Evolutionary conservation across 2,113 vertebrate species (phyloP).

Genomic region (Turdus rufiventris): DNA sequence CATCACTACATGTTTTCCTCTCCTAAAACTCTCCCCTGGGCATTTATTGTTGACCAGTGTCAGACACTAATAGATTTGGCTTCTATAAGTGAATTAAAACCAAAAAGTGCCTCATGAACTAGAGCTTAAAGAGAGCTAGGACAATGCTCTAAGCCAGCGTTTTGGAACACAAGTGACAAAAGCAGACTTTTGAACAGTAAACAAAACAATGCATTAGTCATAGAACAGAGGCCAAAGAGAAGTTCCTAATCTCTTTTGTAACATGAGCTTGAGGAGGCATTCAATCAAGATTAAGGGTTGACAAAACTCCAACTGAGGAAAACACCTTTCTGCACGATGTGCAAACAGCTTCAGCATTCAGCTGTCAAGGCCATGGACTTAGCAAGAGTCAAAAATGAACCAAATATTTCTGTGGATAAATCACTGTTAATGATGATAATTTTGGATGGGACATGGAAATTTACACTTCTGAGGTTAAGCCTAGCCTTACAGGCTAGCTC

Average conservation of each 20-base stretch:
- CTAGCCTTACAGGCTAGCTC: not conserved
- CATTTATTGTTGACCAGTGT: not conserved
- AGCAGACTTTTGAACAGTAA: not conserved
- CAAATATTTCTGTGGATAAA: not conserved
- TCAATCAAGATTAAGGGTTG: not conserved
- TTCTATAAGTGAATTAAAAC: not conserved
- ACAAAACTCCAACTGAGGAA: not conserved
- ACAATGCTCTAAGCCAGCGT: not conserved
- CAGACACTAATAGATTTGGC: not conserved
- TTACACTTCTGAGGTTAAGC: constrained; percentile 18
- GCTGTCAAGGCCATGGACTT: not conserved
- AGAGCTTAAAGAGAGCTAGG: not conserved
- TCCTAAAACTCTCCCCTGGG: not conserved
- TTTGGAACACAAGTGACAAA: not conserved
- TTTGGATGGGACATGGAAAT: not conserved
- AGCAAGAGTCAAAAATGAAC: not conserved
- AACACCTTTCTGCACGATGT: not conserved
- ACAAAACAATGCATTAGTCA: not conserved
- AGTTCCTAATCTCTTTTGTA: not conserved
- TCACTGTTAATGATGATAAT: not conserved
- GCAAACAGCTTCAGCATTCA: not conserved
- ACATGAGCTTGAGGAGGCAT: not conserved
- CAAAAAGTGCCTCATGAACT: not conserved
- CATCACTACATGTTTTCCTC: not conserved
- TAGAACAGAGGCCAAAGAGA: not conserved